Evolutionary conservation across 2,113 vertebrate species (phyloP).

Genomic region (Amblyopsis rosae): DNA sequence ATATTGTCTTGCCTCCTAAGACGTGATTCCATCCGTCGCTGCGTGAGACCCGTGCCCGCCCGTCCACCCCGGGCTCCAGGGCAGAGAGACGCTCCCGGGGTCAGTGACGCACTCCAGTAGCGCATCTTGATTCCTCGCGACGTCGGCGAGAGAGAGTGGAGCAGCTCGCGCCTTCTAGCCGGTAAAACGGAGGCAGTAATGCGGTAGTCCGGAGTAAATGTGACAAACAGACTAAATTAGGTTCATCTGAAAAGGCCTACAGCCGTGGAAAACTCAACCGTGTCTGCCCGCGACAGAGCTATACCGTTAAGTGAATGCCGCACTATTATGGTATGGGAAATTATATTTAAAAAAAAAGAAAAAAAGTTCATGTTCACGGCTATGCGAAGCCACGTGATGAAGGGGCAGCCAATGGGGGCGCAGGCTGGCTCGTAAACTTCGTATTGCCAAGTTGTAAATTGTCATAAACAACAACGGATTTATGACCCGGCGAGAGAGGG

Average conservation of each 20-base stretch:
- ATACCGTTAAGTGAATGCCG: slow-evolving; percentile 87
- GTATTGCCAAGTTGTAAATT: slow-evolving; percentile 99
- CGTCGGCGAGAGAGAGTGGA: slow-evolving; percentile 65
- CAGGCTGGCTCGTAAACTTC: slow-evolving; percentile 93
- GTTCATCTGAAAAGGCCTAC: slow-evolving; percentile 64
- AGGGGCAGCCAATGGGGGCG: slow-evolving; percentile 87
- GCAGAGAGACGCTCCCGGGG: slow-evolving; percentile 64
- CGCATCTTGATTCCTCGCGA: slow-evolving; percentile 76
- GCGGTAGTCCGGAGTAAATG: slow-evolving; percentile 42
- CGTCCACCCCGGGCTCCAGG: no score
- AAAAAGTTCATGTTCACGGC: slow-evolving; percentile 99
- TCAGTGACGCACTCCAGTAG: slow-evolving; percentile 69
- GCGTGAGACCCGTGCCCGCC: no score
- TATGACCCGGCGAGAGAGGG: slow-evolving; percentile 90
- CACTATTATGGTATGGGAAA: slow-evolving; percentile 96
- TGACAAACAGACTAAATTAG: slow-evolving; percentile 65
- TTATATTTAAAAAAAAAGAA: slow-evolving; percentile 82
- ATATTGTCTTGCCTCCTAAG: no score
- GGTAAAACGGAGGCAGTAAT: slow-evolving; percentile 39
- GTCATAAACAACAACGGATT: slow-evolving; percentile 99
- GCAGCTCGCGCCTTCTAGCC: no score
- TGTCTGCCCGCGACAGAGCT: no score
- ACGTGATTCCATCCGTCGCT: no score
- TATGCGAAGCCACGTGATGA: slow-evolving; percentile 88
- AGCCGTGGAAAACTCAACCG: background rate